Conservation (phyloP, 2,797 vertebrate genomes). For the Cyclopterus lumpus region DNA sequence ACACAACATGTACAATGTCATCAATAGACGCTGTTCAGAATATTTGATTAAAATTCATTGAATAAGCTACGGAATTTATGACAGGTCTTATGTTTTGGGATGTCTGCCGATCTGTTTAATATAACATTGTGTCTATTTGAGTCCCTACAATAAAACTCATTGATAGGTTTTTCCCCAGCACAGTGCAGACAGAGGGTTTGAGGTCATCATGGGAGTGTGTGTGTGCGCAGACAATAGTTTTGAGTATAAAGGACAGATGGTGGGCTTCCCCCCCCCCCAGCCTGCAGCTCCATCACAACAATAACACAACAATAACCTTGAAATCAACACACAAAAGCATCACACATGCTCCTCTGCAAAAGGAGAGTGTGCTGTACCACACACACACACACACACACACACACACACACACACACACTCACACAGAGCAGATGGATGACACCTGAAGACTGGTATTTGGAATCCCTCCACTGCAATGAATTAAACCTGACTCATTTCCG, state of each 20-base stretch:
- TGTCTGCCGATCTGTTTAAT: neutral
- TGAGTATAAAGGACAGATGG: slow-evolving; percentile 76
- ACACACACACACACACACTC: slow-evolving; percentile 37
- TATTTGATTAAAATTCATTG: neutral
- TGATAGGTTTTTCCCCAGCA: slow-evolving; percentile 16
- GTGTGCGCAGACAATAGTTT: slow-evolving; percentile 66
- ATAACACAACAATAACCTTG: slow-evolving; percentile 68
- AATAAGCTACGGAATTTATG: neutral
- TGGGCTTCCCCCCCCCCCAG: slow-evolving; percentile 55
- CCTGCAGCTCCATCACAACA: slow-evolving; percentile 57
- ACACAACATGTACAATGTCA: neutral
- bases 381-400: slow-evolving; percentile 47
- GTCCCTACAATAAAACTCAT: slow-evolving; percentile 5
- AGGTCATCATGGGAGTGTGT: slow-evolving; percentile 47
- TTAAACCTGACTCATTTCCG: slow-evolving; percentile 21
- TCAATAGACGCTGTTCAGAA: neutral
- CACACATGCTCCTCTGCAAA: slow-evolving; percentile 43
- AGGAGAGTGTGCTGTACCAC: slow-evolving; percentile 47
- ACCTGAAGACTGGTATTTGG: slow-evolving; percentile 18
- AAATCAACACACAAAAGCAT: slow-evolving; percentile 67
- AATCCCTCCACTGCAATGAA: slow-evolving; percentile 16
- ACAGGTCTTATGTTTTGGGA: neutral
- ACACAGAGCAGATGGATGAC: slow-evolving; percentile 43
- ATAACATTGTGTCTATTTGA: neutral
- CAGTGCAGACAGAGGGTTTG: slow-evolving; percentile 7